Conservation (phyloP, 2,797 vertebrate species). For the Microchirus variegatus region DNA sequence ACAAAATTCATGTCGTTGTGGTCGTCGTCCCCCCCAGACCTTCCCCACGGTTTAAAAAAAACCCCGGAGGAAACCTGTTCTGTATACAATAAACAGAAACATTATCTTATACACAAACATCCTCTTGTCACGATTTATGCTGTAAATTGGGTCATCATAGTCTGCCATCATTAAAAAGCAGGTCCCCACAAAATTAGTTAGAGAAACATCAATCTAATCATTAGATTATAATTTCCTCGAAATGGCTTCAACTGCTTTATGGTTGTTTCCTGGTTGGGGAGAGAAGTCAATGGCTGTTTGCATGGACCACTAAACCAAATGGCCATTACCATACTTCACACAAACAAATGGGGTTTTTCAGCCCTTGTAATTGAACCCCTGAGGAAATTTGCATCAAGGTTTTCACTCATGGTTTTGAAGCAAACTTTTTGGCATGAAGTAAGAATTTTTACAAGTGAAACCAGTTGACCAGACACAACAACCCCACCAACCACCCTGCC, state of each 20-base stretch:
- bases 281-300: constrained; percentile 63
- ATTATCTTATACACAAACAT: no score
- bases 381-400: constrained; percentile 54
- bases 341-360: constrained; percentile 60
- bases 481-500: constrained; percentile 12
- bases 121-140: no score
- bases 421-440: constrained; percentile 52
- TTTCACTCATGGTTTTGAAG: constrained; percentile 47
- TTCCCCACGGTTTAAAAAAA: no score
- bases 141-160: no score
- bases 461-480: constrained; percentile 59
- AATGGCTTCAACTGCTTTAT: constrained; percentile 66
- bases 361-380: constrained; percentile 71
- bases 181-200: no score
- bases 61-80: no score
- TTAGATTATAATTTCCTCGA: no score
- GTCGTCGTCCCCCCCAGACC: no score
- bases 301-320: constrained; percentile 72
- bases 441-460: constrained; percentile 69
- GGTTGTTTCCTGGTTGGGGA: constrained; percentile 35
- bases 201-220: not conserved
- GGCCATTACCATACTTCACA: constrained; percentile 78
- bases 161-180: no score
- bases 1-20: no score
- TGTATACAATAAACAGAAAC: no score